phyloP scores from a whole-genome alignment of 1,140 invertebrate genomes.

The Drosophila ogumai region DNA sequence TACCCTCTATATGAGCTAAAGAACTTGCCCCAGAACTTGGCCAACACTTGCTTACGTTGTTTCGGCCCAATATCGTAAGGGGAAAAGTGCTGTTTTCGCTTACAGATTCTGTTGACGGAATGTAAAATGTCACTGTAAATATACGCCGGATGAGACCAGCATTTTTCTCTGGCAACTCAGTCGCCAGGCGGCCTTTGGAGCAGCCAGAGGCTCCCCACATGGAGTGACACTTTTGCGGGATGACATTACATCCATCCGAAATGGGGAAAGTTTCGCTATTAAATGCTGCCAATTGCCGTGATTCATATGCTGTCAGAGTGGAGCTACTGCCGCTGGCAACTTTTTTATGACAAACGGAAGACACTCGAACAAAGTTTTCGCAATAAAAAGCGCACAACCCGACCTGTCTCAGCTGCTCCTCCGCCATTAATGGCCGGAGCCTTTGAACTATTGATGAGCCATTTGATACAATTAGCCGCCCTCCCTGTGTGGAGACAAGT shows the following conservation, averaged over 20 bases:
- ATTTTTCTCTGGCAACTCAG: conserved; percentile 36
- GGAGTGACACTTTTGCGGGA: conserved; percentile 22
- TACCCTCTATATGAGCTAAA: conserved; percentile 2
- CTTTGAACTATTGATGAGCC: conserved; percentile 81
- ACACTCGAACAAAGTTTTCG: conserved; percentile 70
- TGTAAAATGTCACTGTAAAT: conserved; percentile 33
- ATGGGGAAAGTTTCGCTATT: conserved; percentile 79
- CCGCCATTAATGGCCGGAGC: conserved; percentile 51
- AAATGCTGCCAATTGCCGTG: conserved; percentile 75
- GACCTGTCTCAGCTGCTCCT: conserved; percentile 42
- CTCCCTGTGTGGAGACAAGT: conserved; percentile 29
- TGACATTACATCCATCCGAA: conserved; percentile 8
- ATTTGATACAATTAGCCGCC: conserved; percentile 70
- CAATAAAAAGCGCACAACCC: conserved; percentile 59
- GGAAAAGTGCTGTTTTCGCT: conserved; percentile 41
- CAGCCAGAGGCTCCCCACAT: conserved; percentile 34
- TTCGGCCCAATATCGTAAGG: conserved; percentile 69
- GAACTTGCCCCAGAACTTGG: not conserved
- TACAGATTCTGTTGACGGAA: conserved; percentile 27
- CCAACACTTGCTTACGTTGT: conserved; percentile 26
- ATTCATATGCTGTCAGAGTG: conserved; percentile 70
- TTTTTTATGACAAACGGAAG: conserved; percentile 80
- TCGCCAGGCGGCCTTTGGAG: conserved; percentile 60
- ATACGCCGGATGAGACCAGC: conserved; percentile 5
- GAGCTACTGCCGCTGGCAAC: conserved; percentile 20